These are phyloP conservation scores for Sinocyclocheilus anophthalmus DNA, from an alignment of 2,113 vertebrate genomes.

Conservation along the genomic window DNA sequence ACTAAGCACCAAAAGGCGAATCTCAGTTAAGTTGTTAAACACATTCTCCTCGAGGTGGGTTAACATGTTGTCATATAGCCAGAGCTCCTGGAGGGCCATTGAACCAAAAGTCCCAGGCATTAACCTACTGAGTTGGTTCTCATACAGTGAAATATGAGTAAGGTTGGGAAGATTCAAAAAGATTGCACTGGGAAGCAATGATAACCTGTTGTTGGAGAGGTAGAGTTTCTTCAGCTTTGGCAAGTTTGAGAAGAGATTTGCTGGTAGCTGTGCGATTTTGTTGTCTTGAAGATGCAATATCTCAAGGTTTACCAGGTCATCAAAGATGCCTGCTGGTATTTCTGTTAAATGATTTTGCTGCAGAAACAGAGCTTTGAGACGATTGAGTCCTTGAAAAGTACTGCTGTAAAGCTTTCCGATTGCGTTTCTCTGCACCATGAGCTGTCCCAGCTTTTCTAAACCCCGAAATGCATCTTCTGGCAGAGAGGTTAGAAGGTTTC, in stretches of 20 bases:
- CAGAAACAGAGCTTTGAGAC: slow-evolving; percentile 80
- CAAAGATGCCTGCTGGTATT: slow-evolving; percentile 76
- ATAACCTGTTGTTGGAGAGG: slow-evolving; percentile 85
- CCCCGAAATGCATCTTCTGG: slow-evolving; percentile 62
- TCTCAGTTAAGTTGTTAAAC: slow-evolving; percentile 82
- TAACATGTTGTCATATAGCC: slow-evolving; percentile 90
- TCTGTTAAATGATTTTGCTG: slow-evolving; percentile 81
- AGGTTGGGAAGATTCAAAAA: slow-evolving; percentile 81
- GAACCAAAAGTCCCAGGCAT: slow-evolving; percentile 80
- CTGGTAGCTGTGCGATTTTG: slow-evolving; percentile 75
- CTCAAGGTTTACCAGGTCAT: slow-evolving; percentile 78
- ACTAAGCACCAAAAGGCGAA: slow-evolving; percentile 85
- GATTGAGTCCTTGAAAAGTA: slow-evolving; percentile 77
- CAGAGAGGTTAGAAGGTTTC: slow-evolving; percentile 65
- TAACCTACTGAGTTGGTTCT: slow-evolving; percentile 82
- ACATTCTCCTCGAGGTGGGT: slow-evolving; percentile 73
- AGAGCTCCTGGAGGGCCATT: slow-evolving; percentile 80
- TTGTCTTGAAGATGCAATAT: slow-evolving; percentile 88
- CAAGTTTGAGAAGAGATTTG: slow-evolving; percentile 79
- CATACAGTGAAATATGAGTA: slow-evolving; percentile 82
- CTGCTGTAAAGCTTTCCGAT: slow-evolving; percentile 72
- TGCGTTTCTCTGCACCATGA: slow-evolving; percentile 82
- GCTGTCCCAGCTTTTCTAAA: slow-evolving; percentile 69
- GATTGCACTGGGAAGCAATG: slow-evolving; percentile 78
- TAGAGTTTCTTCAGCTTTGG: slow-evolving; percentile 83